Conservation (phyloP, 2,113 vertebrate genomes). For the Anhinga rufa region DNA sequence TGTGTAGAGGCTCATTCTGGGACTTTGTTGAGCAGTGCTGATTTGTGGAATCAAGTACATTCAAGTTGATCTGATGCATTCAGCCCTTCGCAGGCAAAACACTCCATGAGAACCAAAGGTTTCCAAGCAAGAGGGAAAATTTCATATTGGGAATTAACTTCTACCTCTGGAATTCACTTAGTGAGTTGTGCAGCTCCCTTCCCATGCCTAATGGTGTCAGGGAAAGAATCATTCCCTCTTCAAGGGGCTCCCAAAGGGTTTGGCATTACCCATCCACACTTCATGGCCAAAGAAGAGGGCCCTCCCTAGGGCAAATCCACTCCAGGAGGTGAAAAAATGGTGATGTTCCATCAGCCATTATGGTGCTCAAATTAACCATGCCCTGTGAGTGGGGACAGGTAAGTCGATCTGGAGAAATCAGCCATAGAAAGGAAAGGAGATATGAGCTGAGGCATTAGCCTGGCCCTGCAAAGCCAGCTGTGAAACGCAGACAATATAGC, state of each 20-base stretch:
- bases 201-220: neutral
- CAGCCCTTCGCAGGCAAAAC: neutral
- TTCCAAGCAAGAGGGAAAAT: neutral
- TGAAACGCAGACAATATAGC: neutral
- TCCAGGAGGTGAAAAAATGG: neutral
- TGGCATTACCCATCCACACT: neutral
- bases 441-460: neutral
- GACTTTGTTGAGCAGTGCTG: neutral
- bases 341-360: neutral
- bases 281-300: fast-evolving
- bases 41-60: neutral
- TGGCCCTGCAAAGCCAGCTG: neutral
- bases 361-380: neutral
- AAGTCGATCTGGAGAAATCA: neutral
- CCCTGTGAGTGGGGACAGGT: neutral
- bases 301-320: neutral
- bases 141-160: neutral
- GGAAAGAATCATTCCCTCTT: neutral
- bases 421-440: neutral
- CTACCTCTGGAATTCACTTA: neutral
- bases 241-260: neutral
- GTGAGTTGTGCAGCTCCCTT: neutral
- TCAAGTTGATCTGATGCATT: neutral
- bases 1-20: neutral
- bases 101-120: neutral